Base-by-base conservation (phyloP, 2,113 vertebrate genomes). In the Peromyscus leucopus region DNA sequence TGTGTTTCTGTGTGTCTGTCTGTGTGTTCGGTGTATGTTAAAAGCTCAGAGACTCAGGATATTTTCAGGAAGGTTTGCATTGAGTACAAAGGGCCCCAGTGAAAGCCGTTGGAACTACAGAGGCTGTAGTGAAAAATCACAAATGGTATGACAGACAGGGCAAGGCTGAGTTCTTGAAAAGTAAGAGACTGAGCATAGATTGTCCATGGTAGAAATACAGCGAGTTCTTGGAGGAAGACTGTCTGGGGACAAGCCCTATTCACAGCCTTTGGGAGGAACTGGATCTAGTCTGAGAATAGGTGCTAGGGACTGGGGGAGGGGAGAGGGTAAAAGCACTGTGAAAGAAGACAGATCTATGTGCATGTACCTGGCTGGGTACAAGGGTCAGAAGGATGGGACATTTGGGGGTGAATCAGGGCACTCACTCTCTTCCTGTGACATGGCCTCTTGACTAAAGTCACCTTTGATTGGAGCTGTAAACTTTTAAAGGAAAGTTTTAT, bases 141-240 rank as follows among this genome's bases (percentile, higher is more conserved):
- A n/a, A 28, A 15, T 33, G 0, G 0, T 10, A 2, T 7, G 48
- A 12, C 33, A 5, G 36, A 61, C 46, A 46, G 11, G 24, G 48
- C 12, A 21, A 46, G 55, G n/a, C 57, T 57, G 72, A 31, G 55
- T 59, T 83, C 79, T 92, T 36, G 4, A 65, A 65, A 28, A 22
- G 46, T 22, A 78, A 61, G 63, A 24, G 13, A 28, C 28, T 8
- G 39, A 82, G 42, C 55, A 21, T 0, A 80, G 48, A 13, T 63
- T 65, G 4, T 17, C 42, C 22, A 3, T 33, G 33, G 42, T 3
- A 16, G 7, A 26, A 12, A 12, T 33, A 0, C 1, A 48, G 61
- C 0, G 9, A 57, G 63, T 46, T 82, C 51, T 28, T 0, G 0
- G 39, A 22, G 74, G 19, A 31, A 36, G 33, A n/a, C 0, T 51